phyloP scores from a whole-genome alignment of 2,797 vertebrate genomes.

The Trematomus bernacchii region DNA sequence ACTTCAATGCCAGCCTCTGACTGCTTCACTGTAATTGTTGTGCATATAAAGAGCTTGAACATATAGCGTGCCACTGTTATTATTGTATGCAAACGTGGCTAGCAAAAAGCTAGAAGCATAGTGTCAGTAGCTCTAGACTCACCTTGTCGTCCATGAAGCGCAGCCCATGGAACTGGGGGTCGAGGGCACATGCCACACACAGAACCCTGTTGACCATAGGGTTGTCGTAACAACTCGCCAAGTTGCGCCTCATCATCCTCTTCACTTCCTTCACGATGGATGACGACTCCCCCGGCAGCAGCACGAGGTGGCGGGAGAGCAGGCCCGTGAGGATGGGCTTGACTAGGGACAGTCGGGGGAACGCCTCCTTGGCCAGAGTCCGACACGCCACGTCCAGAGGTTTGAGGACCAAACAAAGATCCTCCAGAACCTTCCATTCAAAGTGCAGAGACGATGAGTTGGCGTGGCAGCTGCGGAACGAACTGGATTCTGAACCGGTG shows the following conservation, averaged over 20 bases:
- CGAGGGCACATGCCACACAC: conserved; percentile 83
- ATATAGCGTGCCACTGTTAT: too few species aligned
- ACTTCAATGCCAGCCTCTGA: background rate
- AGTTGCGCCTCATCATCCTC: conserved; percentile 74
- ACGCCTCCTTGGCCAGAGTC: conserved; percentile 83
- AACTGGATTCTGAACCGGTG: conserved; percentile 26
- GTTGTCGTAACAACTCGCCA: conserved; percentile 75
- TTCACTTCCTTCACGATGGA: conserved; percentile 76
- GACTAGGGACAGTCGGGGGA: conserved; percentile 82
- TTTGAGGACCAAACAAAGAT: conserved; percentile 81
- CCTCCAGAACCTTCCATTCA: conserved; percentile 83
- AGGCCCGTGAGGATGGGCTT: conserved; percentile 85
- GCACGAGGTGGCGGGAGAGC: conserved; percentile 81
- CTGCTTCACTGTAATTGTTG: too few species aligned
- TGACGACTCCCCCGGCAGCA: conserved; percentile 70
- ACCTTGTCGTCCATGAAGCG: conserved; percentile 84
- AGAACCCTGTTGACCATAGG: conserved; percentile 77
- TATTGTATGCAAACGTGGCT: too few species aligned
- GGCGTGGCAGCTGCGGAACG: conserved; percentile 12
- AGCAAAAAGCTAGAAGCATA: background rate
- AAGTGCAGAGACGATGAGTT: conserved; percentile 19
- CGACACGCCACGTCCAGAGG: conserved; percentile 85
- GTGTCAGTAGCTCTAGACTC: conserved; percentile 13
- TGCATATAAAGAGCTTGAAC: too few species aligned
- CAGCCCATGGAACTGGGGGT: conserved; percentile 85